Conservation (phyloP, 2,113 vertebrate species). For the Saguinus midas region DNA sequence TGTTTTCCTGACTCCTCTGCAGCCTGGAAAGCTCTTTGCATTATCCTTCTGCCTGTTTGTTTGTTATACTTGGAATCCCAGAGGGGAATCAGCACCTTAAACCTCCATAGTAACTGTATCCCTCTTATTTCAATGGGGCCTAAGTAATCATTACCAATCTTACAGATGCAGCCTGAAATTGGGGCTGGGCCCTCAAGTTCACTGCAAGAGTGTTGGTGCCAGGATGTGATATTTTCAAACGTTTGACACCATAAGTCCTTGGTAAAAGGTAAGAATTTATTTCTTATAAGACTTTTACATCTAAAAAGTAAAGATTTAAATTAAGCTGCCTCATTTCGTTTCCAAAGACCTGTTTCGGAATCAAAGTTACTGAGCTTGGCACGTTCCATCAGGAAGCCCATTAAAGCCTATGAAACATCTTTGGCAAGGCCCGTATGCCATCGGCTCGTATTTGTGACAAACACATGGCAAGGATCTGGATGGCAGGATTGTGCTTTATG, state of each 20-base stretch:
- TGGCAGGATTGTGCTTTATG: not conserved
- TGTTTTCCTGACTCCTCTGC: conserved; percentile 34
- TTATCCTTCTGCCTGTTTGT: not conserved
- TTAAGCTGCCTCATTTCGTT: not conserved
- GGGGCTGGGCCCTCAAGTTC: not conserved
- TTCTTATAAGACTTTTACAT: not conserved
- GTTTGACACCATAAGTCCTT: not conserved
- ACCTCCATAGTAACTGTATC: not conserved
- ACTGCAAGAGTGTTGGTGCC: not conserved
- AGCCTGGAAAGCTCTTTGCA: conserved; percentile 31
- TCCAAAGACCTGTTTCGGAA: not conserved
- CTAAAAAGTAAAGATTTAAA: not conserved
- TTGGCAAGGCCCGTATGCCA: not conserved
- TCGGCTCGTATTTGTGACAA: not conserved
- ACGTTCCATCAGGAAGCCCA: not conserved
- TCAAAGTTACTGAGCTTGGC: not conserved
- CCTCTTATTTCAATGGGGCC: not conserved
- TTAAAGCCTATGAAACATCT: not conserved
- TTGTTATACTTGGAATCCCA: not conserved
- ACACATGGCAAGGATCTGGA: not conserved
- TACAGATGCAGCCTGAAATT: not conserved
- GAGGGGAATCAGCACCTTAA: not conserved
- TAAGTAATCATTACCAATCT: not conserved
- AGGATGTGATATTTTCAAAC: not conserved
- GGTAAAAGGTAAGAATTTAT: not conserved